phyloP scores from a whole-genome alignment of 2,113 vertebrate genomes.

The Urocolius indicus region DNA sequence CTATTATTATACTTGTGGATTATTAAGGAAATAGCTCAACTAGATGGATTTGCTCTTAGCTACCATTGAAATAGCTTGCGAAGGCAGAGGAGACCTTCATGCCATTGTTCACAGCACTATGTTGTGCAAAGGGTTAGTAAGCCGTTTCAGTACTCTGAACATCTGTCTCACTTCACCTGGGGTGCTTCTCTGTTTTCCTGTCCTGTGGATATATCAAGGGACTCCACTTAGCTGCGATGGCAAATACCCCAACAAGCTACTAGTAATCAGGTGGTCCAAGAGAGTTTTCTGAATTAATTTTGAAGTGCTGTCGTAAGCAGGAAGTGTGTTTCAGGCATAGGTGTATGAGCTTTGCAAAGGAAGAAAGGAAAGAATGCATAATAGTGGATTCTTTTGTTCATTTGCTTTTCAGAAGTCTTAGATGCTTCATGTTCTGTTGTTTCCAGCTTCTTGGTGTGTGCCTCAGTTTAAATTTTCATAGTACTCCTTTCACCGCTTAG shows the following conservation, averaged over 20 bases:
- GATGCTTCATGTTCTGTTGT: not conserved
- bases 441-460: not conserved
- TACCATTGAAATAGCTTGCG: rapidly evolving
- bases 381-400: not conserved
- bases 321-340: not conserved
- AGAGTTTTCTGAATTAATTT: not conserved
- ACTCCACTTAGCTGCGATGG: not conserved
- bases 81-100: rapidly evolving
- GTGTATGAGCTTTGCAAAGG: not conserved
- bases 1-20: rapidly evolving
- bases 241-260: not conserved
- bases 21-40: not conserved
- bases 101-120: rapidly evolving
- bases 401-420: not conserved
- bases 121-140: rapidly evolving
- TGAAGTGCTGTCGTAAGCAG: not conserved
- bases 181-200: not conserved
- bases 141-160: not conserved
- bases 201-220: not conserved
- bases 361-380: not conserved
- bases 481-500: not conserved
- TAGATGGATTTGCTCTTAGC: not conserved
- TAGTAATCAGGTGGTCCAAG: not conserved
- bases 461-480: slow-evolving; percentile 36
- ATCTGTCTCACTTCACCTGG: rapidly evolving